A percentile compares a stretch with the other conserved stretches of the same genome.
Conservation (phyloP, 1,140 invertebrate genomes). For the Lycorma delicatula region DNA sequence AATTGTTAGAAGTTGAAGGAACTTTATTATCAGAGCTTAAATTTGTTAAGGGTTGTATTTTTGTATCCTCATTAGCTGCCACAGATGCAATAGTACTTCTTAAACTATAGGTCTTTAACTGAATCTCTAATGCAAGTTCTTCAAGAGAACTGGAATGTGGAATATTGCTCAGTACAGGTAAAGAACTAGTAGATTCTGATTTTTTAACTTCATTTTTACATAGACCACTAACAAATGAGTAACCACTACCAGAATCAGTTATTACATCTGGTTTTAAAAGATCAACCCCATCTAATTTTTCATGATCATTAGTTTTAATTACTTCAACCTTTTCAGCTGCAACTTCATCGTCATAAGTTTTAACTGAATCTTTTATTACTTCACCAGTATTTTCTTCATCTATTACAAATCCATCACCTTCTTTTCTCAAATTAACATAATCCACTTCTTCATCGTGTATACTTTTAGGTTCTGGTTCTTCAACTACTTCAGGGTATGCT, state of each 20-base stretch:
- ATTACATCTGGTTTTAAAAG: conserved; percentile 13
- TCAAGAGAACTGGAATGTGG: conserved; percentile 26
- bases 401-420: conserved; percentile 15
- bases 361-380: too few species aligned
- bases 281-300: not conserved
- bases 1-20: not conserved
- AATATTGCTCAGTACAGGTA: conserved; percentile 2
- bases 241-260: conserved; percentile 11
- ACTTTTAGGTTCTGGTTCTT: not conserved
- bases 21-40: too few species aligned
- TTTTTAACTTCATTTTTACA: conserved; percentile 10
- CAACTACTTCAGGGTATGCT: conserved; percentile 7
- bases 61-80: not conserved
- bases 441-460: conserved; percentile 8
- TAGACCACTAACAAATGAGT: conserved; percentile 5
- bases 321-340: too few species aligned
- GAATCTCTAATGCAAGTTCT: conserved; percentile 28
- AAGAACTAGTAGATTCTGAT: conserved; percentile 10
- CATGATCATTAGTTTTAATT: too few species aligned
- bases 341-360: too few species aligned
- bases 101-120: conserved; percentile 23
- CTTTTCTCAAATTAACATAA: conserved; percentile 19
- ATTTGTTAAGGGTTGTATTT: not conserved
- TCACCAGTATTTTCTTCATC: too few species aligned
- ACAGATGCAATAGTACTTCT: conserved; percentile 3